A percentile compares a stretch with the other conserved stretches of the same genome.
These are phyloP conservation scores for Chionoecetes opilio DNA, from an alignment of 1,140 invertebrate genomes.

Conservation along the genomic window DNA sequence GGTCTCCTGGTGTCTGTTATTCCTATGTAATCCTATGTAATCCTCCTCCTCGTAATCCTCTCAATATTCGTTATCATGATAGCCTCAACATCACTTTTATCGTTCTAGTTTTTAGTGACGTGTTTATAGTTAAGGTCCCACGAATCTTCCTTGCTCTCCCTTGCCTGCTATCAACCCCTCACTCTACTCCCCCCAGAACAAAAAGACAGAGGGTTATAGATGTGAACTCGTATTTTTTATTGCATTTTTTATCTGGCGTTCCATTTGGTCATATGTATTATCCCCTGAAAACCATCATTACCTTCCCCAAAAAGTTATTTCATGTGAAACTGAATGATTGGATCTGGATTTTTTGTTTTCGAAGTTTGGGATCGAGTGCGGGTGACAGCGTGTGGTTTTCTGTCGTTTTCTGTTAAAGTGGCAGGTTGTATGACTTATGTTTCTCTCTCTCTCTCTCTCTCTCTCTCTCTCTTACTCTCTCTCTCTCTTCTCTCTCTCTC, in stretches of 20 bases:
- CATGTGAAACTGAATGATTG: background rate
- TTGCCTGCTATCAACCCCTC: background rate
- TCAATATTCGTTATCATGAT: background rate
- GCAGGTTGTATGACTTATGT: background rate
- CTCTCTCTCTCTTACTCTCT: background rate
- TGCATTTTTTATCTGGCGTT: background rate
- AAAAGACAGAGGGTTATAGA: no score
- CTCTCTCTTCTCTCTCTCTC: conserved; percentile 33
- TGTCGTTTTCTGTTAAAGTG: background rate
- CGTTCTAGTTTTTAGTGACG: background rate
- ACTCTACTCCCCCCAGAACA: no score
- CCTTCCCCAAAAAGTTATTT: background rate
- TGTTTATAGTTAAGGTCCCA: background rate
- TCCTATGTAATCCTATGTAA: no score
- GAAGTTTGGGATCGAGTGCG: no score
- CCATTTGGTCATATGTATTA: background rate
- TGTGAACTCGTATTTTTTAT: background rate
- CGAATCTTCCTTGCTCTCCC: background rate
- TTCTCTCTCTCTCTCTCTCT: conserved; percentile 43
- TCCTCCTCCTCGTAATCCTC: background rate
- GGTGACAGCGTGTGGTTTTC: no score
- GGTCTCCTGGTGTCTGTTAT: no score
- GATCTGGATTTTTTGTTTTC: background rate
- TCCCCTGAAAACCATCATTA: background rate
- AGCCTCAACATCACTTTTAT: background rate